Conservation (phyloP, 2,888 invertebrate species). For the Ramazzottius varieornatus region DNA sequence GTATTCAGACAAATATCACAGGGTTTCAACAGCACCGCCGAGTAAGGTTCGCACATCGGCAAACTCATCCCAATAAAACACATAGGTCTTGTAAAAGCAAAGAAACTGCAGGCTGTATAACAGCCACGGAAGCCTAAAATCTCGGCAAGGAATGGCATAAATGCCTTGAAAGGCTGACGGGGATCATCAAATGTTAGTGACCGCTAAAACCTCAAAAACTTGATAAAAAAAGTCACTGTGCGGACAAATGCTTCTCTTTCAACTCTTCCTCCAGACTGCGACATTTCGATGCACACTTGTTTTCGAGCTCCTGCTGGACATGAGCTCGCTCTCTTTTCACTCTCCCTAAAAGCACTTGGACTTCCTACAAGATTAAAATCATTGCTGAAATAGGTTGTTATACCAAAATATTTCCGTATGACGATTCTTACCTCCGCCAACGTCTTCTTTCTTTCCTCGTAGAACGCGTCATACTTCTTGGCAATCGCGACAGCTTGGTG, state of each 20-base stretch:
- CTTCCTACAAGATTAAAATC: not conserved
- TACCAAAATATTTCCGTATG: not conserved
- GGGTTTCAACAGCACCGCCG: too few species aligned
- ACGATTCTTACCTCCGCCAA: not conserved
- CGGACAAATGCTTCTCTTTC: not conserved
- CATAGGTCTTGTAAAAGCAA: too few species aligned
- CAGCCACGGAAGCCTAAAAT: too few species aligned
- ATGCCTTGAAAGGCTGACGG: too few species aligned
- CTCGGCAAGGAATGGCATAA: too few species aligned
- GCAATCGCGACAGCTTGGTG: not conserved
- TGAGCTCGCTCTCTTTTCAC: not conserved
- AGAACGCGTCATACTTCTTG: not conserved
- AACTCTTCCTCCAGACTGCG: not conserved
- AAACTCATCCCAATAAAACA: too few species aligned
- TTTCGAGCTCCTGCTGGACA: not conserved
- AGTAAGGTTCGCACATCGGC: too few species aligned
- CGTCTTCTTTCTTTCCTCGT: not conserved
- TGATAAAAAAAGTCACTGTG: too few species aligned
- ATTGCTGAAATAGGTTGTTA: not conserved
- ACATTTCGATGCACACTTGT: not conserved
- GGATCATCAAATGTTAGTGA: too few species aligned
- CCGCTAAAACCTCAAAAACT: too few species aligned
- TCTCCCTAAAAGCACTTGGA: not conserved
- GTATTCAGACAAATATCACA: too few species aligned
- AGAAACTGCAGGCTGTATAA: too few species aligned